phyloP scores from a whole-genome alignment of 2,113 vertebrate species.

The Opisthocomus hoazin region DNA sequence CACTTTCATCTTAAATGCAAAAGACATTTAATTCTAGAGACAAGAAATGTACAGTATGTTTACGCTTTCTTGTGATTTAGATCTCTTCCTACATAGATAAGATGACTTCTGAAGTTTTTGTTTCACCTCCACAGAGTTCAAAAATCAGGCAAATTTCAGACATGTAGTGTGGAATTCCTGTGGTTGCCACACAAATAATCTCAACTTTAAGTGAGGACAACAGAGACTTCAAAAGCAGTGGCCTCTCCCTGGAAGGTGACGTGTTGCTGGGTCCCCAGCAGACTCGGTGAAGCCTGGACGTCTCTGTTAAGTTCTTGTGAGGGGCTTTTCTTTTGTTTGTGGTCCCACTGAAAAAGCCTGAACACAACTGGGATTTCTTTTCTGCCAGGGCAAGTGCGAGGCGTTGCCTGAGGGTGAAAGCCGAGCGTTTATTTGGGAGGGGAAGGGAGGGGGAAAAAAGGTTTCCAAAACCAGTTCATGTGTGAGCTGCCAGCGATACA shows the following conservation, averaged over 20 bases:
- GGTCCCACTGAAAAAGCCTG: neutral
- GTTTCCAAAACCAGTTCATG: neutral
- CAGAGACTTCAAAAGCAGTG: neutral
- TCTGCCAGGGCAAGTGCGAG: neutral
- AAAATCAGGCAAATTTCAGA: neutral
- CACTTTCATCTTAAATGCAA: conserved; percentile 53
- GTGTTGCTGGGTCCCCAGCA: neutral
- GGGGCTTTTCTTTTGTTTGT: neutral
- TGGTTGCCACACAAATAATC: neutral
- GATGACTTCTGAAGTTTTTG: neutral
- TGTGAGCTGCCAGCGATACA: neutral
- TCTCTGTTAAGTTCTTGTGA: neutral
- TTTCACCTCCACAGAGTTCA: neutral
- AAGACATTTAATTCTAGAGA: conserved; percentile 27
- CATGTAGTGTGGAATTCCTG: neutral
- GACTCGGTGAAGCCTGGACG: neutral
- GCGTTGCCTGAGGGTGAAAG: neutral
- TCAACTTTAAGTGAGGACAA: neutral
- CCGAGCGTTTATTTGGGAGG: neutral
- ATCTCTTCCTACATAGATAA: neutral
- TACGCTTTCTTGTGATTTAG: conserved; percentile 19
- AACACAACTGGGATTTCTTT: neutral
- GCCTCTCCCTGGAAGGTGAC: neutral
- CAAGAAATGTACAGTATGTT: conserved; percentile 3
- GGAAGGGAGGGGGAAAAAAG: neutral